These are phyloP conservation scores for Magallana gigas DNA, from an alignment of 1,140 invertebrate species.

Conservation along the genomic window DNA sequence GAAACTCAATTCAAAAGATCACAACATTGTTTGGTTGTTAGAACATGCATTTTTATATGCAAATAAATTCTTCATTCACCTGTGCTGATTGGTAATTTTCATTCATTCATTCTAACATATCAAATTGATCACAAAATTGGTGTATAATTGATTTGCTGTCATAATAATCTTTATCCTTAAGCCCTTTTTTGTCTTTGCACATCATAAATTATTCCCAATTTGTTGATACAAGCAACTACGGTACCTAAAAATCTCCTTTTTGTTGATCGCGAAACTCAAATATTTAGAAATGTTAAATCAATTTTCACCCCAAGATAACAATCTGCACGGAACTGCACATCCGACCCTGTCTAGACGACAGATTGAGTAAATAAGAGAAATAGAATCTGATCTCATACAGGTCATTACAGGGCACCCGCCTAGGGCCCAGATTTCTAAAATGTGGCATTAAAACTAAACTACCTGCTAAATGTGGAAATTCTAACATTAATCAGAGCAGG, in stretches of 20 bases:
- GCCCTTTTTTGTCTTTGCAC: no score
- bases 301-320: slow-evolving; percentile 2
- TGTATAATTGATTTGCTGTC: no score
- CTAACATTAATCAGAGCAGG: neutral
- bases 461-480: neutral
- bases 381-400: no score
- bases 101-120: no score
- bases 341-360: neutral
- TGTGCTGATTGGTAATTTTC: neutral
- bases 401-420: no score
- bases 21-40: no score
- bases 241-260: neutral
- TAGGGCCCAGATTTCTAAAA: neutral
- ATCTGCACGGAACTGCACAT: neutral
- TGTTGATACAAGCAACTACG: no score
- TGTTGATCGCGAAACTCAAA: neutral
- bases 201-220: no score
- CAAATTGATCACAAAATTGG: no score
- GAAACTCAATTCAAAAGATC: no score
- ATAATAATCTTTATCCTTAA: no score
- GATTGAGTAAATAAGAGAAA: neutral
- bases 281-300: slow-evolving; percentile 6
- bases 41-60: neutral
- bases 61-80: neutral
- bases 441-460: neutral